phyloP scores from a whole-genome alignment of 2,888 invertebrate species.

The Chymomyza caudatula region DNA sequence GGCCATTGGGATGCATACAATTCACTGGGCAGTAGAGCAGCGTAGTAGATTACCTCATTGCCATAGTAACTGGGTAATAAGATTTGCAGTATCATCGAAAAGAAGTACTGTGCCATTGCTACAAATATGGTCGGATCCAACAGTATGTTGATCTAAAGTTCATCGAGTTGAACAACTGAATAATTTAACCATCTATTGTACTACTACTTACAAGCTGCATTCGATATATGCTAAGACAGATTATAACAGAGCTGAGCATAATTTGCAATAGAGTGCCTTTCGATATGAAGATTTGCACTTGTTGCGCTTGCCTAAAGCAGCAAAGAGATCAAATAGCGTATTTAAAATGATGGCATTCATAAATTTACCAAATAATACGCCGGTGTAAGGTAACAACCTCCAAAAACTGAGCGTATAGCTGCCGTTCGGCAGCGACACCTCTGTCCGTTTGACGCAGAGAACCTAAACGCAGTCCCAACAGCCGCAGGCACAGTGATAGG shows the following conservation, averaged over 20 bases:
- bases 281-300: slow-evolving; percentile 32
- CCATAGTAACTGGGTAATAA: slow-evolving; percentile 47
- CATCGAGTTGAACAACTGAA: neutral
- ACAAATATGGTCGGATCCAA: slow-evolving; percentile 13
- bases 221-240: slow-evolving; percentile 47
- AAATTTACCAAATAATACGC: slow-evolving; percentile 22
- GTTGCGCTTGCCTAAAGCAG: slow-evolving; percentile 14
- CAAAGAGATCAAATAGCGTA: neutral
- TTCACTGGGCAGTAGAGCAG: slow-evolving; percentile 21
- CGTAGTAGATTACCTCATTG: slow-evolving; percentile 32
- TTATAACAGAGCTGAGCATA: slow-evolving; percentile 34
- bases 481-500: slow-evolving; percentile 34
- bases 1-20: slow-evolving; percentile 40
- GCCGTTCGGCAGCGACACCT: neutral
- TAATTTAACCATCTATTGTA: neutral
- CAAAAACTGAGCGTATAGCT: slow-evolving; percentile 22
- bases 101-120: slow-evolving; percentile 32
- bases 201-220: slow-evolving; percentile 37
- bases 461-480: slow-evolving; percentile 42
- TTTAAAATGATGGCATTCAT: neutral
- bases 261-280: slow-evolving; percentile 41
- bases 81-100: slow-evolving; percentile 44
- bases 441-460: slow-evolving; percentile 2
- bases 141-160: slow-evolving; percentile 16
- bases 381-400: slow-evolving; percentile 32